phyloP scores from a whole-genome alignment of 2,888 invertebrate species.

The Megalurothrips usitatus region DNA sequence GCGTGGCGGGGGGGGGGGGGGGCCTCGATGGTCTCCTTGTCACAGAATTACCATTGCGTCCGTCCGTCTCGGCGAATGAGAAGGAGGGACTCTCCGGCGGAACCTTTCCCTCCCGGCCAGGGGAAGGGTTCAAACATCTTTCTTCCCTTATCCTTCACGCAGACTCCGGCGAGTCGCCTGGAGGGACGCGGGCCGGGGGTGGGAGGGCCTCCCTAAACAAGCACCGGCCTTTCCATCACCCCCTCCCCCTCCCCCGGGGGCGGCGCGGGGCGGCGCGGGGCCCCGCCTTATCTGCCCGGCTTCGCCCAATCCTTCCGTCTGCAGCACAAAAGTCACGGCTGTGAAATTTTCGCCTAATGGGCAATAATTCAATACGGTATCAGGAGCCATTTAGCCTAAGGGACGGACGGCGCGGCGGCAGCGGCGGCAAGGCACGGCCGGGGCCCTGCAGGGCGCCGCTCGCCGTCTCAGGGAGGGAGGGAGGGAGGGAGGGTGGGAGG shows the following conservation, averaged over 20 bases:
- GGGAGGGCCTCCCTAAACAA: constrained; percentile 40
- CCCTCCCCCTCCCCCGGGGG: constrained; percentile 39
- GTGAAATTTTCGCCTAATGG: constrained; percentile 26
- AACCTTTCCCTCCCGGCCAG: constrained; percentile 34
- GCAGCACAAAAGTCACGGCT: constrained; percentile 25
- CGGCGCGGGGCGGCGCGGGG: constrained; percentile 30
- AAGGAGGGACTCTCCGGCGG: constrained; percentile 44
- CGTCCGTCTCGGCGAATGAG: constrained; percentile 42
- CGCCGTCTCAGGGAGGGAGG: constrained; percentile 29
- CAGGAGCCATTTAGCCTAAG: constrained; percentile 23
- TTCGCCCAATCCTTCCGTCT: constrained; percentile 26
- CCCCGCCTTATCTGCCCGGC: neutral
- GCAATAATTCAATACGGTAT: constrained; percentile 26
- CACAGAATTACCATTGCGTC: constrained; percentile 36
- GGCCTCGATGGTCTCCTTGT: constrained; percentile 23
- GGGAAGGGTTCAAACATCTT: constrained; percentile 24
- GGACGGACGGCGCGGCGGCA: constrained; percentile 30
- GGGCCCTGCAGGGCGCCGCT: neutral
- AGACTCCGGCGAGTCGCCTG: neutral
- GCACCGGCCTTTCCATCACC: constrained; percentile 43
- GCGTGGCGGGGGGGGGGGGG: constrained; percentile 29
- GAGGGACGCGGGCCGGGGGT: constrained; percentile 22
- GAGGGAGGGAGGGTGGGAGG: constrained; percentile 35
- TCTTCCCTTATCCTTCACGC: constrained; percentile 29
- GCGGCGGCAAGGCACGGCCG: constrained; percentile 32